Conservation (phyloP, 2,113 vertebrate genomes). For the Peromyscus leucopus region DNA sequence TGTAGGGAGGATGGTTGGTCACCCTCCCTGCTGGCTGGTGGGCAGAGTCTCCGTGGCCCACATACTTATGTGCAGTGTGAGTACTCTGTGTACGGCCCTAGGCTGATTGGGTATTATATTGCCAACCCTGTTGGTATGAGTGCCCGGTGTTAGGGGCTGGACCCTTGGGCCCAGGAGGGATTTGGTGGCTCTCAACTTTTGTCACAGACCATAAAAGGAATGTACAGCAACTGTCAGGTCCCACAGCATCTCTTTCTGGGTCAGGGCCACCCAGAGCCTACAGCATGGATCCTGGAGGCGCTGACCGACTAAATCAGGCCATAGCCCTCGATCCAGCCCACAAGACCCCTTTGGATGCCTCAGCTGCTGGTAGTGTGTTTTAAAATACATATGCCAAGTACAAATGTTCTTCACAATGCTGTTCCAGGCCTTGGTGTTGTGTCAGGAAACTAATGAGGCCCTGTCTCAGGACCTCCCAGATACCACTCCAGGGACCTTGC, state of each 20-base stretch:
- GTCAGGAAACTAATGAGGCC: slow-evolving; percentile 66
- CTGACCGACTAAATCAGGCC: neutral
- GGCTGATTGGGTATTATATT: neutral
- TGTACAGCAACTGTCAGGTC: neutral
- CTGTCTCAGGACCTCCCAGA: slow-evolving; percentile 14
- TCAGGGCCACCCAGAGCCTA: neutral
- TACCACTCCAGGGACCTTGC: neutral
- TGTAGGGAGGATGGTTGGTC: neutral
- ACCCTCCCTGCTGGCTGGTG: neutral
- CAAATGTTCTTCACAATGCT: neutral
- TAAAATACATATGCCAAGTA: slow-evolving; percentile 44
- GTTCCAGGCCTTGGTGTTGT: slow-evolving; percentile 38
- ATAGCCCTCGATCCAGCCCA: neutral
- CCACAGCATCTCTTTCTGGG: neutral
- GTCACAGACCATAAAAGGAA: neutral
- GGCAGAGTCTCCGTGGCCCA: neutral
- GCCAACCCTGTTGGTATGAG: neutral
- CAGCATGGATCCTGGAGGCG: too few species aligned
- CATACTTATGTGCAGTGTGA: neutral
- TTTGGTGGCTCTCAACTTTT: neutral
- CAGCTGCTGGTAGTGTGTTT: neutral
- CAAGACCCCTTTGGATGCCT: neutral
- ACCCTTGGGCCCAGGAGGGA: neutral
- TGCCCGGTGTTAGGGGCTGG: neutral
- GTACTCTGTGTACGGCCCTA: rapidly evolving